Conservation (phyloP, 1,140 invertebrate species). For the Neotoxoptera formosana region DNA sequence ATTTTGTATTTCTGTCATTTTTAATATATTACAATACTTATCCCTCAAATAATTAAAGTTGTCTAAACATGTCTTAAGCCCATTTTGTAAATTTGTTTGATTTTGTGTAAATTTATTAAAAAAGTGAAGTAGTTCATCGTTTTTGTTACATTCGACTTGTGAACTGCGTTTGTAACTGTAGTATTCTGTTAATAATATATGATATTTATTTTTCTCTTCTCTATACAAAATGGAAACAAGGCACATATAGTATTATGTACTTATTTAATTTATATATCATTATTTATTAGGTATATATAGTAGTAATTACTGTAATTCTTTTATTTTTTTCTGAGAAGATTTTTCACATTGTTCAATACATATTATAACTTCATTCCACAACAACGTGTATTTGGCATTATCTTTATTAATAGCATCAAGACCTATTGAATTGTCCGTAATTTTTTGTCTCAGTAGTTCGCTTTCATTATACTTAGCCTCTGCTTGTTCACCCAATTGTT, state of each 20-base stretch:
- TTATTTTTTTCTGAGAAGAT: slow-evolving; percentile 34
- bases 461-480: slow-evolving; percentile 36
- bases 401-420: slow-evolving; percentile 42
- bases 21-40: slow-evolving; percentile 26
- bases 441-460: slow-evolving; percentile 46
- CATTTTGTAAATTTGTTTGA: slow-evolving; percentile 24
- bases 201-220: slow-evolving; percentile 38
- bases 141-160: slow-evolving; percentile 1
- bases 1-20: slow-evolving; percentile 37
- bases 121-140: not conserved
- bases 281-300: not conserved
- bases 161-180: slow-evolving; percentile 33
- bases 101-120: slow-evolving; percentile 50
- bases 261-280: not conserved
- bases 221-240: slow-evolving; percentile 10
- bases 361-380: slow-evolving; percentile 45
- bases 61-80: not conserved
- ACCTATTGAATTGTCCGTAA: slow-evolving; percentile 39
- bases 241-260: not conserved
- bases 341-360: slow-evolving; percentile 46
- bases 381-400: slow-evolving; percentile 18
- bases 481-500: slow-evolving; percentile 43
- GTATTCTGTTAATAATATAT: slow-evolving; percentile 21
- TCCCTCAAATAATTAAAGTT: slow-evolving; percentile 38
- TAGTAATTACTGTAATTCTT: slow-evolving; percentile 26